These are phyloP conservation scores for Cynaeus angustus DNA, from an alignment of 2,888 invertebrate species.

Conservation along the genomic window DNA sequence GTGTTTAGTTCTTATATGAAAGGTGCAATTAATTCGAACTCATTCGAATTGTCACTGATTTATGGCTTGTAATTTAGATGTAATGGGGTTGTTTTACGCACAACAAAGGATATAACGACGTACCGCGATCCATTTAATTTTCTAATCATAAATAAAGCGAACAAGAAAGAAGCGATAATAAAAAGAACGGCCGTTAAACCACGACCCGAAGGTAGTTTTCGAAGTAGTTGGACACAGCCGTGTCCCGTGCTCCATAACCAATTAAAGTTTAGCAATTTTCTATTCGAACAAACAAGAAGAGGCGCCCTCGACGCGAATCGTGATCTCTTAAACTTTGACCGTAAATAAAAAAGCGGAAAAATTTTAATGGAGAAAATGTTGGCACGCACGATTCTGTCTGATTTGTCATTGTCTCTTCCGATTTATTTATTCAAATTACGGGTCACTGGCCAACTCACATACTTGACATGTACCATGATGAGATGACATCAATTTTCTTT, in stretches of 20 bases:
- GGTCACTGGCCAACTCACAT: constrained; percentile 56
- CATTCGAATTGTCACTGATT: constrained; percentile 42
- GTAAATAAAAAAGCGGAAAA: constrained; percentile 39
- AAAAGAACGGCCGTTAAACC: constrained; percentile 36
- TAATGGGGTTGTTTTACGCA: constrained; percentile 51
- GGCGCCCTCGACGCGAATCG: constrained; percentile 26
- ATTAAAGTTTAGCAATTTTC: constrained; percentile 49
- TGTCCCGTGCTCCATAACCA: constrained; percentile 39
- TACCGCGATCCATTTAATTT: constrained; percentile 42
- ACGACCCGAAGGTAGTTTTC: constrained; percentile 30
- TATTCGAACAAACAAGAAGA: constrained; percentile 42
- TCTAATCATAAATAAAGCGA: constrained; percentile 37
- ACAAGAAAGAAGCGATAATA: constrained; percentile 21
- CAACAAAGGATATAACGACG: constrained; percentile 35
- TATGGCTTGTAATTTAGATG: constrained; percentile 48
- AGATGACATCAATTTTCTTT: constrained; percentile 29
- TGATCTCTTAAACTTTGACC: constrained; percentile 15
- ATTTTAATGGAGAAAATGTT: constrained; percentile 18
- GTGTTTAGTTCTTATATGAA: constrained; percentile 26
- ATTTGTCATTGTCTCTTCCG: constrained; percentile 65
- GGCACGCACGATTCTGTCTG: constrained; percentile 53
- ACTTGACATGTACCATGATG: constrained; percentile 22
- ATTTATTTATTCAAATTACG: constrained; percentile 62
- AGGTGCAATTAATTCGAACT: constrained; percentile 40
- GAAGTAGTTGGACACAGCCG: constrained; percentile 36